Evolutionary conservation across 2,888 invertebrate genomes (phyloP).

Genomic region (Belgica antarctica): DNA sequence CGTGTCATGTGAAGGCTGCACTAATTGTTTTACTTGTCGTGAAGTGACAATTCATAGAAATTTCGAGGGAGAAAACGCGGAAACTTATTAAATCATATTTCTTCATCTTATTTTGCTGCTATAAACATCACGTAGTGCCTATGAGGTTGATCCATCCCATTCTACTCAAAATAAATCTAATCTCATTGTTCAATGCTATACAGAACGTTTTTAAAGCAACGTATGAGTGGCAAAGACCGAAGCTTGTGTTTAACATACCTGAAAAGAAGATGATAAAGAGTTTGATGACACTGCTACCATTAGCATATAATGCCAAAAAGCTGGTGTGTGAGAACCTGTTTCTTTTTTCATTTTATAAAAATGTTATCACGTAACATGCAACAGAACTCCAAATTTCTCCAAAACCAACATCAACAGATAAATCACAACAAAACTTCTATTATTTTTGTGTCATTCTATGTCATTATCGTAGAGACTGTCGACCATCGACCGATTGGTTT

Average conservation of each 20-base stretch:
- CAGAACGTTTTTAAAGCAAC: not conserved
- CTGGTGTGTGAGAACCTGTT: too few species aligned
- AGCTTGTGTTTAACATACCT: not conserved
- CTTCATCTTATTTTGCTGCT: not conserved
- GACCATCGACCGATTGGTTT: too few species aligned
- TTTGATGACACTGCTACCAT: conserved; percentile 12
- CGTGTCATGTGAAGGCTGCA: too few species aligned
- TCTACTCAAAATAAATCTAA: conserved; percentile 33
- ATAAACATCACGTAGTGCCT: conserved; percentile 36
- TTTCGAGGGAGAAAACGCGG: conserved; percentile 29
- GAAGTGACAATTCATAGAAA: not conserved
- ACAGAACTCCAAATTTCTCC: too few species aligned
- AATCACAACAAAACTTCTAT: too few species aligned
- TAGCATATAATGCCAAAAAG: conserved; percentile 12
- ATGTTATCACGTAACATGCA: too few species aligned
- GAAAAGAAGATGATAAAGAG: not conserved
- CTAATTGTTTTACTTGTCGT: conserved; percentile 18
- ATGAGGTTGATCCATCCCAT: conserved; percentile 1
- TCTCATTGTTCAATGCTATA: too few species aligned
- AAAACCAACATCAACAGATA: too few species aligned
- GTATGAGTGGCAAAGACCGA: not conserved
- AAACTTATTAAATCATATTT: not conserved
- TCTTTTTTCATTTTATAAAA: too few species aligned
- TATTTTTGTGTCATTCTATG: too few species aligned
- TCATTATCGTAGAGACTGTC: too few species aligned